Conservation (phyloP, 2,888 invertebrate genomes). For the Abrostola triplasia region DNA sequence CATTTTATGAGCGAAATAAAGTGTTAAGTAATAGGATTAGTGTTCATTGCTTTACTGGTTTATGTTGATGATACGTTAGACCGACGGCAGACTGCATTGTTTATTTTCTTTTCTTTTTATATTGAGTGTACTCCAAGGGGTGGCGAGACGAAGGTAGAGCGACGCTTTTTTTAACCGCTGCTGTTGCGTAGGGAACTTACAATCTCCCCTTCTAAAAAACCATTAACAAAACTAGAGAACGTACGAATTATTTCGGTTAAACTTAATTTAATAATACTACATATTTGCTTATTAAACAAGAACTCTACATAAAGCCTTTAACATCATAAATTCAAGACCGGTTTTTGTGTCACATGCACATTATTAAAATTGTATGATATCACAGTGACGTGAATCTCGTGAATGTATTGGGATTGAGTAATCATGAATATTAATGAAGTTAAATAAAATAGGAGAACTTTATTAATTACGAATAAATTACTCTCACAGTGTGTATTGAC, state of each 20-base stretch:
- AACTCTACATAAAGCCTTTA: constrained; percentile 2
- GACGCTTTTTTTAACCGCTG: constrained; percentile 59
- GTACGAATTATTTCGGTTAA: constrained; percentile 31
- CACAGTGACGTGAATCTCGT: constrained; percentile 2
- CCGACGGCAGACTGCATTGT: constrained; percentile 60
- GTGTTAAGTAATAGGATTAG: constrained; percentile 61
- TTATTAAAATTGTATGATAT: constrained; percentile 8
- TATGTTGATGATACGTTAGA: constrained; percentile 63
- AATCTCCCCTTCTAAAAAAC: constrained; percentile 62
- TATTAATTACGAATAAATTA: constrained; percentile 33
- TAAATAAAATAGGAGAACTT: constrained; percentile 23
- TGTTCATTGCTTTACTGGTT: constrained; percentile 54
- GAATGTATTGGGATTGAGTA: constrained; percentile 5
- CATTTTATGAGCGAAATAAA: constrained; percentile 24
- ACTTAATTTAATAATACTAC: background rate
- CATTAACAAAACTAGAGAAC: constrained; percentile 58
- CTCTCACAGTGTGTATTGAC: constrained; percentile 4
- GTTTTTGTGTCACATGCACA: constrained; percentile 8
- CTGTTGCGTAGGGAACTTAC: constrained; percentile 56
- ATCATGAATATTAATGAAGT: constrained; percentile 23
- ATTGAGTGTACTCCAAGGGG: constrained; percentile 71
- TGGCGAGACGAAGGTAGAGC: constrained; percentile 67
- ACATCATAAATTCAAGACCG: constrained; percentile 4
- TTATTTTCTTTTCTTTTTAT: constrained; percentile 75
- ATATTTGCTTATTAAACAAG: constrained; percentile 1